phyloP scores from a whole-genome alignment of 1,140 invertebrate genomes.

The Drosophila micromelanica region DNA sequence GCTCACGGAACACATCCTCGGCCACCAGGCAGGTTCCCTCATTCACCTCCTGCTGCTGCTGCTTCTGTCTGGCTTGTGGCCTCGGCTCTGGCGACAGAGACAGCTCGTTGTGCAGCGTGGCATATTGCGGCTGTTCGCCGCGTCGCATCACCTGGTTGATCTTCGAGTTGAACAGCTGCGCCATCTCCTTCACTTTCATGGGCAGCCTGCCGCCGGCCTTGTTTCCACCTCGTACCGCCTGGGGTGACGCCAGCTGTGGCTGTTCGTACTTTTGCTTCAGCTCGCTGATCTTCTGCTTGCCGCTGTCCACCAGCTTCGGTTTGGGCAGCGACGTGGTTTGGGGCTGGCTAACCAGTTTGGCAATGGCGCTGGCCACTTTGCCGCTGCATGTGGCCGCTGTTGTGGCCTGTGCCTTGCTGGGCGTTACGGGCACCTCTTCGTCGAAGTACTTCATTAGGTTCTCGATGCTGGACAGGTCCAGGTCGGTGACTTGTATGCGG shows the following conservation, averaged over 20 bases:
- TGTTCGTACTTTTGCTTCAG: constrained; percentile 67
- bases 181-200: constrained; percentile 74
- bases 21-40: constrained; percentile 63
- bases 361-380: constrained; percentile 72
- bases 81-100: constrained; percentile 52
- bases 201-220: constrained; percentile 42
- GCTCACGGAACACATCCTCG: constrained; percentile 74
- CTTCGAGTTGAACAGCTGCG: constrained; percentile 72
- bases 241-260: not conserved
- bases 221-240: constrained; percentile 19
- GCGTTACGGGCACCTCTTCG: constrained; percentile 71
- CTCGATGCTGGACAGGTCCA: constrained; percentile 74
- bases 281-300: constrained; percentile 58
- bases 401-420: constrained; percentile 38
- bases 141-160: constrained; percentile 64
- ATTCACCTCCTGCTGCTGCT: not conserved
- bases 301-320: constrained; percentile 22
- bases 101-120: constrained; percentile 58
- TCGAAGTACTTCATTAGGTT: constrained; percentile 81
- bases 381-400: constrained; percentile 29
- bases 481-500: constrained; percentile 50
- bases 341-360: constrained; percentile 53
- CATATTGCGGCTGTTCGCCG: constrained; percentile 49
- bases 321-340: constrained; percentile 32
- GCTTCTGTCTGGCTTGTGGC: constrained; percentile 20